Base-by-base conservation (phyloP, 53 echinoderm and acorn worm genomes). In the Echinarachnius parma region DNA sequence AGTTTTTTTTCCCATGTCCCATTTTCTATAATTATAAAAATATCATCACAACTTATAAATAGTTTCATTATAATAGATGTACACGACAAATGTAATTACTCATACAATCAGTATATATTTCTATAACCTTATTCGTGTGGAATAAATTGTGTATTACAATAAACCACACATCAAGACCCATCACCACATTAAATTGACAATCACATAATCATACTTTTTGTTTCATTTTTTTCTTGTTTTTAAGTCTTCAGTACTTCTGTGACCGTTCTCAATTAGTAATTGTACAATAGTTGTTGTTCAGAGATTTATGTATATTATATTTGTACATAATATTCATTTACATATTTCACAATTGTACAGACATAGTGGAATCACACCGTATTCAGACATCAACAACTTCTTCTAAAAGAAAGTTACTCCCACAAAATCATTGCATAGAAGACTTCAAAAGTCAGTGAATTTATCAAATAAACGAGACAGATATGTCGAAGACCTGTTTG, bases 321-420 rank as follows among this genome's bases (percentile, higher is more conserved):
- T 56, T 72, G 55, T 72, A 54, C 57, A 72, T 16, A 50, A 19
- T n/a, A 42, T 57, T 56, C 55, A 72, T 72, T 34, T 72, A 72
- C 74, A 72, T 72, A 72, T 72, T 56, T 72, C 74, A 72, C 74
- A 72, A 36, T 72, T 39, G n/a, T 72, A 72, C 57, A n/a, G n/a
- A 69, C 33, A 69, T 33, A 34, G 39, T 56, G 57, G 55, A 72
- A 72, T 56, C 58, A 72, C 56, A 65, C 29, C 9, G 39, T 25
- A 45, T 65, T 46, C 44, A 46, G 32, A 65, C 7, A 15, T 65
- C 46, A 13, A 28, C 28, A 23, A 39, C 18, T 14, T 62, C 13
- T 21, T 35, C 29, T 15, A 8, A 39, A 39, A 39, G 39, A 4
- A 45, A 28, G n/a, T 61, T 21, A 27, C 19, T 13, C 44, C 42